Evolutionary conservation across 2,797 vertebrate species (phyloP).

Genomic region (Sebastes hubbsi): DNA sequence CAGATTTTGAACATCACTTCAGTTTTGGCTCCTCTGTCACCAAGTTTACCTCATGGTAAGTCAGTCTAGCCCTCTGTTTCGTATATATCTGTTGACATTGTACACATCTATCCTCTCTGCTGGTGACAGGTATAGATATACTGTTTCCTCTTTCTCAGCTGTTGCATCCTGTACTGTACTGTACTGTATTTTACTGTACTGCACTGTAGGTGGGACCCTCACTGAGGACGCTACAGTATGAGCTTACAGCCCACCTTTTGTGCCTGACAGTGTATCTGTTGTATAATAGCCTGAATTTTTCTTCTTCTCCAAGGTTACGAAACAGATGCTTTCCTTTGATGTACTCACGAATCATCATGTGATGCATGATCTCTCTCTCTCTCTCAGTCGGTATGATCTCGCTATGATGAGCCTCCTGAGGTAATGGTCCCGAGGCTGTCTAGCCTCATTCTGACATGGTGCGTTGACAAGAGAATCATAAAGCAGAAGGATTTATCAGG

Average conservation of each 20-base stretch:
- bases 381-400: conserved; percentile 47
- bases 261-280: conserved; percentile 16
- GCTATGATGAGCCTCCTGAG: conserved; percentile 50
- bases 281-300: conserved; percentile 24
- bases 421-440: conserved; percentile 50
- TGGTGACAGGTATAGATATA: conserved; percentile 14
- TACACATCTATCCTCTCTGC: neutral
- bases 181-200: too few species aligned
- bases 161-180: neutral
- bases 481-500: conserved; percentile 46
- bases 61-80: neutral
- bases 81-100: neutral
- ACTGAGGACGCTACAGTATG: neutral
- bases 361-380: conserved; percentile 55
- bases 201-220: conserved; percentile 5
- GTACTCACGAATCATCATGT: conserved; percentile 57
- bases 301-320: conserved; percentile 47
- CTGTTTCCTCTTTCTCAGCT: conserved; percentile 25
- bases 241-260: conserved; percentile 11
- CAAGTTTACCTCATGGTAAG: neutral
- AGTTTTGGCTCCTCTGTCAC: neutral
- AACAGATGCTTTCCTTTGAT: conserved; percentile 76
- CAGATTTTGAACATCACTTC: too few species aligned
- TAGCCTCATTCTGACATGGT: conserved; percentile 51
- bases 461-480: conserved; percentile 38